A percentile compares a stretch with the other conserved stretches of the same genome.
These are phyloP conservation scores for Lissocephala sabroskyi DNA, from an alignment of 2,888 invertebrate species.

Conservation along the genomic window DNA sequence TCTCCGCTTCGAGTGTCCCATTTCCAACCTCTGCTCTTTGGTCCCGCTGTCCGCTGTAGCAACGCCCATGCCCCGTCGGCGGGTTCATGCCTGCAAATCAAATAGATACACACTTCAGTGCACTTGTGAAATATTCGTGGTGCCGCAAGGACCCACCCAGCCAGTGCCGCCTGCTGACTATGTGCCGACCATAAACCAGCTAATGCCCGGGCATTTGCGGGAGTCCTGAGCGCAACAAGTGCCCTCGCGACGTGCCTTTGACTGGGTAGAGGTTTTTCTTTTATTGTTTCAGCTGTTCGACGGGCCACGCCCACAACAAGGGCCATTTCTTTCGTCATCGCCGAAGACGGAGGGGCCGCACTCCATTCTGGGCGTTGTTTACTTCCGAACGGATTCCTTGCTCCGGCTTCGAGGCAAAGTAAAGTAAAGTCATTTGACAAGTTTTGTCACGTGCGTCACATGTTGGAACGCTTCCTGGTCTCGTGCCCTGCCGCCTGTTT, in stretches of 20 bases:
- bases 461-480: constrained; percentile 40
- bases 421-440: constrained; percentile 60
- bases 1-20: too few relatives aligned
- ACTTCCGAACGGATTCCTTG: constrained; percentile 38
- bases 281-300: constrained; percentile 26
- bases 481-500: constrained; percentile 20
- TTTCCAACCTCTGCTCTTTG: too few relatives aligned
- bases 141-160: constrained; percentile 19
- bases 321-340: constrained; percentile 41
- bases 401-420: constrained; percentile 44
- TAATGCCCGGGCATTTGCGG: neutral
- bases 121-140: constrained; percentile 35
- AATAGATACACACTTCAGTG: constrained; percentile 41
- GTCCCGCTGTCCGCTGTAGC: too few relatives aligned
- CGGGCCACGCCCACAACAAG: constrained; percentile 9
- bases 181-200: constrained; percentile 23
- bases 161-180: neutral
- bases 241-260: constrained; percentile 4
- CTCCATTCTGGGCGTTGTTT: constrained; percentile 24
- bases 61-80: too few relatives aligned
- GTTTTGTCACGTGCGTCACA: constrained; percentile 64
- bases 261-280: constrained; percentile 10
- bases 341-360: constrained; percentile 6
- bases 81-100: constrained; percentile 26
- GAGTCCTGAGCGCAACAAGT: constrained; percentile 29